Evolutionary conservation across 2,113 vertebrate genomes (phyloP).

Genomic region (Carassius carassius): DNA sequence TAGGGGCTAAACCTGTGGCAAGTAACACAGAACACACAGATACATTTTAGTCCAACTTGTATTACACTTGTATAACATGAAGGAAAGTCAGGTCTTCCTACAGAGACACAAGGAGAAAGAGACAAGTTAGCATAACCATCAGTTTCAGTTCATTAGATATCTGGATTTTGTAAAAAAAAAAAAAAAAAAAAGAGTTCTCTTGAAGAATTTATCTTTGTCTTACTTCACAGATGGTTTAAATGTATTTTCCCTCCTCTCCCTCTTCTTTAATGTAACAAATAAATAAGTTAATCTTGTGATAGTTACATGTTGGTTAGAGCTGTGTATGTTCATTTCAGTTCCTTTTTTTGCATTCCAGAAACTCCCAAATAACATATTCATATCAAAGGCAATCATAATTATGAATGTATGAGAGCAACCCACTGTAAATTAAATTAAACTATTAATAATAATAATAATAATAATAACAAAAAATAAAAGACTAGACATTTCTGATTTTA

Average conservation of each 20-base stretch:
- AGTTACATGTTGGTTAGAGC: slow-evolving; percentile 23
- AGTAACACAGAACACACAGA: slow-evolving; percentile 82
- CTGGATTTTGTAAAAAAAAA: not conserved
- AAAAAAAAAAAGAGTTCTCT: not conserved
- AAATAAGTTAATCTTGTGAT: not conserved
- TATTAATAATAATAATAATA: no score
- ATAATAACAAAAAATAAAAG: no score
- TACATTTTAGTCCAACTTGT: slow-evolving; percentile 44
- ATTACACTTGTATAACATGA: slow-evolving; percentile 41
- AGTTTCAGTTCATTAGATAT: slow-evolving; percentile 1
- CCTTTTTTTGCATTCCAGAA: slow-evolving; percentile 71
- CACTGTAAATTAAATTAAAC: slow-evolving; percentile 65
- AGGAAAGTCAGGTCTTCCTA: slow-evolving; percentile 62
- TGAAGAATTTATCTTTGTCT: not conserved
- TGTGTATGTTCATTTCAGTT: not conserved
- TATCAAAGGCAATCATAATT: slow-evolving; percentile 69
- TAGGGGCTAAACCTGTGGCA: slow-evolving; percentile 99
- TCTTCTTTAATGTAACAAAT: not conserved
- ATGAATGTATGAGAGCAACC: slow-evolving; percentile 22
- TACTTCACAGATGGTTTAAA: slow-evolving; percentile 32
- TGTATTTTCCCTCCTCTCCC: not conserved
- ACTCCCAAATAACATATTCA: slow-evolving; percentile 65
- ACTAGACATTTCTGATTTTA: no score
- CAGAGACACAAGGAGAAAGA: slow-evolving; percentile 66
- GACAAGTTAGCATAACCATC: slow-evolving; percentile 60